Evolutionary conservation across 2,888 invertebrate species (phyloP), one percentile per base, ranked within the genome.

Genomic region (Eueremaeus valkanovi): DNA sequence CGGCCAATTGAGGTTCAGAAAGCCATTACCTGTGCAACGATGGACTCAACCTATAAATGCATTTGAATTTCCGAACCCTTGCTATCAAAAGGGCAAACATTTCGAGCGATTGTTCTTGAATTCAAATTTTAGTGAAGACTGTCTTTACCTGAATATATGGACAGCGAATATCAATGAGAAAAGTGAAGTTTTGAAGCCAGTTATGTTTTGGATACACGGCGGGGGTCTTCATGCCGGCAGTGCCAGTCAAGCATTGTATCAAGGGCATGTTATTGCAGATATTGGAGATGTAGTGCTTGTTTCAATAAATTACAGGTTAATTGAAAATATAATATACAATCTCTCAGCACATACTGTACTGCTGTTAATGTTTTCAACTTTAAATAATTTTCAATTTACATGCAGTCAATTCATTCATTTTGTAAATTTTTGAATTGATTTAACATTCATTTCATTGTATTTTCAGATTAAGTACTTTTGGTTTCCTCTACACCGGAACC

Each of bases 91-190:
- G n/a, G n/a, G n/a, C n/a, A n/a, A n/a, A n/a, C n/a, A n/a, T n/a
- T n/a, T n/a, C n/a, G n/a, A n/a, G n/a, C n/a, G n/a, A n/a, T n/a
- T n/a, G n/a, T 55, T 55, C 6, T 5, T 3, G 2, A 68, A 45
- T 51, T 6, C 27, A 68, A 68, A 70, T 27, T 63, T 63, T 11
- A 24, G 27, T 49, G 74, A 74, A 70, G 74, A 74, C 24, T 74
- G 74, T 70, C 49, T 74, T 31, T 68, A 74, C 45, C 24, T 74
- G 40, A 74, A 74, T 70, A 29, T 74, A 1, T 68, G 66, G 74
- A 40, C 74, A 68, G 68, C 74, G 21, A 16, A 63, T 63, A 24
- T 61, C 13, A 9, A 27, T n/a, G 24, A n/a, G 8, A 21, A 13
- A 11, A 42, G 29, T 27, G n/a, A 68, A 21, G 55, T 27, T 9